These are phyloP conservation scores for Thunnus maccoyii DNA, from an alignment of 2,113 vertebrate species.

Conservation along the genomic window DNA sequence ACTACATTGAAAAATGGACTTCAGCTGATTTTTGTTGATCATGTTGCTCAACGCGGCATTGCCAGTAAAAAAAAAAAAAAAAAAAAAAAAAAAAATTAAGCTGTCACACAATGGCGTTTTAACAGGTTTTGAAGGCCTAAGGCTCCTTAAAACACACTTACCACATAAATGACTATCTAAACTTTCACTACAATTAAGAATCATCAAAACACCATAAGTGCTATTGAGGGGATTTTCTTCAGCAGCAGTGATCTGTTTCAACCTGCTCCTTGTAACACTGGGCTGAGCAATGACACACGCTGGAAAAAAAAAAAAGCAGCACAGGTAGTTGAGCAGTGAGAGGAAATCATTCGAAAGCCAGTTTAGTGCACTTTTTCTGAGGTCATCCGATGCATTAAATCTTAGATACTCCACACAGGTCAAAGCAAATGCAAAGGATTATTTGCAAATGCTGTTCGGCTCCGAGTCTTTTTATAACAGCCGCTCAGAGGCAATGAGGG, in stretches of 20 bases:
- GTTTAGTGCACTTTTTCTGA: constrained; percentile 21
- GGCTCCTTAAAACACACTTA: constrained; percentile 27
- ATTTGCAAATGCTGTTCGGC: constrained; percentile 32
- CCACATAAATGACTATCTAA: constrained; percentile 57
- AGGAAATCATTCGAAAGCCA: constrained; percentile 37
- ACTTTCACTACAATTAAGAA: constrained; percentile 66
- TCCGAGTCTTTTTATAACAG: constrained; percentile 41
- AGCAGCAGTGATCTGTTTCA: constrained; percentile 48
- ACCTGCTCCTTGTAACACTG: constrained; percentile 42
- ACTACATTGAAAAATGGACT: not conserved
- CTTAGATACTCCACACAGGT: constrained; percentile 25
- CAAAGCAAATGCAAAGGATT: constrained; percentile 38
- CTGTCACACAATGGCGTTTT: not conserved
- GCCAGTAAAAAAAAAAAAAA: not conserved
- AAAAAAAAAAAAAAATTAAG: not conserved
- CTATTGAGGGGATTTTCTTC: constrained; percentile 58
- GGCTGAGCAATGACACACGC: constrained; percentile 16
- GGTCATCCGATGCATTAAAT: constrained; percentile 8
- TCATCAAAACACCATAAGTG: constrained; percentile 52
- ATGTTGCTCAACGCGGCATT: not conserved
- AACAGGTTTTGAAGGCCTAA: constrained; percentile 2
- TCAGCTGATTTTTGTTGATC: constrained; percentile 10
- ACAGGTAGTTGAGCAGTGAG: constrained; percentile 14
- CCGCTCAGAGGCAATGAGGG: constrained; percentile 18
- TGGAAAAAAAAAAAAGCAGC: not conserved